Base-by-base conservation (phyloP, 2,888 invertebrate genomes). In the Caenorhabditis sp. region DNA sequence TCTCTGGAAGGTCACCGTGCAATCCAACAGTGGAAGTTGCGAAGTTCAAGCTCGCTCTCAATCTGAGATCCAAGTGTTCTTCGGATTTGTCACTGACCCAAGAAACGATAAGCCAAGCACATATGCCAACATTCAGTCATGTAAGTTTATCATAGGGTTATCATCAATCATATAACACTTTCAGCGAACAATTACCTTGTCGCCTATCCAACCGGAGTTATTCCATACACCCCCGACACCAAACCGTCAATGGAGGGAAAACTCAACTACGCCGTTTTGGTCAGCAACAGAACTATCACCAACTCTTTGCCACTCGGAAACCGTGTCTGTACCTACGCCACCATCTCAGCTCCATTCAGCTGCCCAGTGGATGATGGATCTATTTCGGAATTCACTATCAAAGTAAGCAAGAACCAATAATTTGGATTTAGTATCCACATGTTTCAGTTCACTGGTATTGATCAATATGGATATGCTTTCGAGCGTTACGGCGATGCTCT, bases 391-490 rank as follows among this genome's bases (percentile, higher is more conserved):
- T 81, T 87, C 74, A 41, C 69, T 24, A 76, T 89, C 38, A 86
- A 87, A 69, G 85, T 86, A 35, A 3, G 0, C 3, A 19, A 10
- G 8, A 2, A 12, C 38, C 26, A 54, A 63, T 14, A 24, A 38
- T 41, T 38, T n/a, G 14, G 22, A 24, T 1, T 2, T 5, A 0
- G 26, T 10, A 22, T 31, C 7, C 19, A n/a, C 8, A 56, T n/a
- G 1, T 80, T 85, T 70, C 59, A 85, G 82, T 90, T 89, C 81
- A 81, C 88, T 47, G 90, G 90, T 59, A 85, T 90, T 26, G 90
- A 90, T 79, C 90, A 90, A 69, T 89, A 85, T 72, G 90, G 90
- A n/a, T 88, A 87, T 75, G 76, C 90, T 12, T 90, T 90, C 70
- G 88, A 90, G 63, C 83, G 90, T 31, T 87, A 85, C 31, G 51